These are phyloP conservation scores for Podarcis raffonei DNA, from an alignment of 2,113 vertebrate genomes.

Conservation along the genomic window DNA sequence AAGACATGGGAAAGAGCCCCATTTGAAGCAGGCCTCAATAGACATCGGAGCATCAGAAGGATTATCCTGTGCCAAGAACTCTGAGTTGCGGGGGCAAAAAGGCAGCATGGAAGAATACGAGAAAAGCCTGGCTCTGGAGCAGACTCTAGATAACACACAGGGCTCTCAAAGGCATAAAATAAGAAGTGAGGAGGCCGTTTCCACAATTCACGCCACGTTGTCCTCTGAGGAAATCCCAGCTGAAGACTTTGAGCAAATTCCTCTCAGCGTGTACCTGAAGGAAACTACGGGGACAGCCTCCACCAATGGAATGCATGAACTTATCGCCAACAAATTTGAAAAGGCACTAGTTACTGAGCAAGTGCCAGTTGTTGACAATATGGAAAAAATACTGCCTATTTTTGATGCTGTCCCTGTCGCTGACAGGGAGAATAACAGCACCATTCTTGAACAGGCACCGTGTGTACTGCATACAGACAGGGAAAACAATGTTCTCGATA, in stretches of 20 bases:
- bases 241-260: constrained; percentile 58
- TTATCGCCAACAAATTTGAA: neutral
- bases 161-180: constrained; percentile 1
- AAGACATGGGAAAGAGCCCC: constrained; percentile 73
- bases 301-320: constrained; percentile 69
- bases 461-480: neutral
- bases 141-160: constrained; percentile 9
- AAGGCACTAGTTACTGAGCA: constrained; percentile 26
- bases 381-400: neutral
- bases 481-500: neutral
- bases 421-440: constrained; percentile 4
- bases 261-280: constrained; percentile 78
- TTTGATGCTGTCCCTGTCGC: neutral
- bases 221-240: constrained; percentile 45
- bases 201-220: rapidly evolving
- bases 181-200: neutral
- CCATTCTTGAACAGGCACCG: neutral
- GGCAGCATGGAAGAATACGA: constrained; percentile 79
- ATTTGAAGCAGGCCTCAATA: constrained; percentile 68
- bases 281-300: constrained; percentile 70
- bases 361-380: neutral
- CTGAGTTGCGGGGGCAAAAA: constrained; percentile 15
- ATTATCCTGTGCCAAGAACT: neutral
- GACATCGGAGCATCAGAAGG: constrained; percentile 22
- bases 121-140: constrained; percentile 59